Conservation (phyloP, 2,113 vertebrate genomes). For the Parus major region DNA sequence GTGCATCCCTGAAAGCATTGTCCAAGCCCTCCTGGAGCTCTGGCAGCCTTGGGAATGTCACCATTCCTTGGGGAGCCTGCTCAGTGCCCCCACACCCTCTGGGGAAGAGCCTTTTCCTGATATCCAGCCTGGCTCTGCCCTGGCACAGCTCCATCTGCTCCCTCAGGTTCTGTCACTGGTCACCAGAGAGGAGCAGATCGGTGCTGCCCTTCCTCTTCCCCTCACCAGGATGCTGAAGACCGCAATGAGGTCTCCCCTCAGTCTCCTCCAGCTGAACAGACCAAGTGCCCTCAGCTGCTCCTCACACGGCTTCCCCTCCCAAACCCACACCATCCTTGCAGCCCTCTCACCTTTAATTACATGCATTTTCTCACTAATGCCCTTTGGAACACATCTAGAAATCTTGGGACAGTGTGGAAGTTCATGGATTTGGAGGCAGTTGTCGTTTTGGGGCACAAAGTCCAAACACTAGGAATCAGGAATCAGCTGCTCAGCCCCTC, state of each 20-base stretch:
- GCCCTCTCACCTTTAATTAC: no score
- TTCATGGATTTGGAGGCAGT: neutral
- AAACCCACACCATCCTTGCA: no score
- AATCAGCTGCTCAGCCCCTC: neutral
- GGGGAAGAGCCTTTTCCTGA: fast-evolving
- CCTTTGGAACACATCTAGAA: neutral
- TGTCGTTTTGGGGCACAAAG: neutral
- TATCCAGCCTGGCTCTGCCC: fast-evolving
- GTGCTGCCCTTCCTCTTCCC: neutral
- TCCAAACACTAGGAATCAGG: fast-evolving
- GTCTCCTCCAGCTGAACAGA: neutral
- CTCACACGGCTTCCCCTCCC: neutral
- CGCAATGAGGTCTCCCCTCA: neutral
- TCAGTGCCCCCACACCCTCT: fast-evolving
- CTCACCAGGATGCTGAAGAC: neutral
- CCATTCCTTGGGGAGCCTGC: neutral
- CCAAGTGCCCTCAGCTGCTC: neutral
- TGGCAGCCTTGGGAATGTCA: fast-evolving
- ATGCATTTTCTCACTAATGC: fast-evolving
- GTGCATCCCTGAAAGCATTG: neutral
- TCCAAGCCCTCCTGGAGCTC: fast-evolving
- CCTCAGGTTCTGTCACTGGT: neutral
- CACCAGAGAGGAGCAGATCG: neutral
- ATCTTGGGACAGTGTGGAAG: neutral
- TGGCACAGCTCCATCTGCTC: fast-evolving